Base-by-base conservation (phyloP, 2,113 vertebrate genomes). In the Uropsilus gracilis region DNA sequence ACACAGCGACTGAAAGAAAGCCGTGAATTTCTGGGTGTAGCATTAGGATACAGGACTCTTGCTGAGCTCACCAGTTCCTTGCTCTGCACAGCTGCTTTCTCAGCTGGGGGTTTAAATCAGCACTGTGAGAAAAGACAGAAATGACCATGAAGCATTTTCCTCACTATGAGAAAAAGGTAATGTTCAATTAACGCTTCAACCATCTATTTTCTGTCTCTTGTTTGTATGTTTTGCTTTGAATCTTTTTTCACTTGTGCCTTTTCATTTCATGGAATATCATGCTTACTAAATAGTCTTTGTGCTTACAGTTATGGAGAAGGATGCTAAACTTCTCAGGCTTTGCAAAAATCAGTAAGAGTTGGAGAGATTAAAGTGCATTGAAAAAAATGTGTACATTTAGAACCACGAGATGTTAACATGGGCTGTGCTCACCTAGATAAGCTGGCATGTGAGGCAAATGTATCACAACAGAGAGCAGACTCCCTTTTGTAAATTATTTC, bases 51-150 rank as follows among this genome's bases (percentile, higher is more conserved):
- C 69, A 76, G 94, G 68, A 24, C 85, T 97, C 98, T 97, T 63
- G 96, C 97, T 0, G 50, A 76, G 97, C 97, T 90, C 96, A 68
- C 97, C 86, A 97, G 95, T 82, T 95, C 72, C 85, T 94, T 71
- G 91, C 59, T 97, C 89, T 37, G 94, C 97, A 87, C 98, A 98
- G 97, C 97, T 98, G 97, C 96, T 96, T 97, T 97, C 97, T 97
- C 98, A 98, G 98, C 69, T 98, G 97, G 96, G 90, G 91, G 68
- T 64, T 97, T 91, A 97, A 97, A 97, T 96, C 97, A 97, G 86
- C 22, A 0, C 96, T 94, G 94, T 86, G 92, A 96, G 89, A 96
- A 96, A 53, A 97, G 94, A 77, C n/a, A 97, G 95, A 93, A 94
- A 97, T 96, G 97, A 92, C 96, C 97, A 63, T 73, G 86, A 92